Base-by-base conservation (phyloP, 2,113 vertebrate species). In the Callopanchax toddi region DNA sequence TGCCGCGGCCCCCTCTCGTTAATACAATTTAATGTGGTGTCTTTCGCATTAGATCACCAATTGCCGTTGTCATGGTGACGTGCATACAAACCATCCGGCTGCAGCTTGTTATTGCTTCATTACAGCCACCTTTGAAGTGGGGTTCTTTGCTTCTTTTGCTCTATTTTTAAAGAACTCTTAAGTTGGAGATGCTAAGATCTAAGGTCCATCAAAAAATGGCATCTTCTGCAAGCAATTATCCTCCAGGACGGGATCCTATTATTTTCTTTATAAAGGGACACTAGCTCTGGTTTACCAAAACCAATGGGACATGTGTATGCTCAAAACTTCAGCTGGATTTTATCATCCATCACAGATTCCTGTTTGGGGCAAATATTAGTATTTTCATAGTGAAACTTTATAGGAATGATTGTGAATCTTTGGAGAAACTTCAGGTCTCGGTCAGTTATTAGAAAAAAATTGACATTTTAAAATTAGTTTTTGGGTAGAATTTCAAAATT, bases 171-270 rank as follows among this genome's bases (percentile, higher is more conserved):
- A 9, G 29, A 32, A 32, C 29, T 66, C 57, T 60, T 70, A 52
- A 44, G 42, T 65, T 71, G 60, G 48, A 89, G 82, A 89, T 81
- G 87, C 91, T 74, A 76, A 85, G 81, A 77, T 74, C 55, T 15
- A 52, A 45, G 40, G 55, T 82, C 63, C 70, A 82, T 86, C 67
- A 87, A 80, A 76, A 63, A 40, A 62, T 74, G 78, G 86, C 82
- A 82, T 90, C 61, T 77, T 46, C 75, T 74, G 75, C 79, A 87
- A 71, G 69, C 86, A 90, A 86, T 89, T 72, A 89, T 54, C 71
- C 83, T 86, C 74, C 77, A 65, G 79, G 71, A 88, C 89, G 84
- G 89, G 65, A 71, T 67, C 40, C 54, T 63, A 42, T 70, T 78
- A 57, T 61, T 78, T 37, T 23, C 39, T 74, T 81, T 66, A 71